Evolutionary conservation across 1,140 invertebrate species (phyloP), one percentile per base, ranked within the genome.

Genomic region (Caenorhabditis briggsae): DNA sequence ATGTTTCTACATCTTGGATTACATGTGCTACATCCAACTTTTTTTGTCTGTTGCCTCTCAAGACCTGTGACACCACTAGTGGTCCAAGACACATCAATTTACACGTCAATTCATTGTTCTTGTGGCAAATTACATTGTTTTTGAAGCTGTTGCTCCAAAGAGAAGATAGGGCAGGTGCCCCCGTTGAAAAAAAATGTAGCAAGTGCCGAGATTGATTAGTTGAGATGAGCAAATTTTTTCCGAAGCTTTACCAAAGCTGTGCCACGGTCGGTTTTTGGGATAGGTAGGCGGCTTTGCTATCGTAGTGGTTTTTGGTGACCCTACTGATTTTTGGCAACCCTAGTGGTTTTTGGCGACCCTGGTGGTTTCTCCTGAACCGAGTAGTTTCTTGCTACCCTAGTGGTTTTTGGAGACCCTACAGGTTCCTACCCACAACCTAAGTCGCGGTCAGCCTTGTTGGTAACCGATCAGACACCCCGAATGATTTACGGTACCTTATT

Each of bases 61-160:
- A 9, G 20, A 25, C 5, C 11, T 23, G 9, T 33, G 23, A 20
- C n/a, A 11, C n/a, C 46, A 18, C 64, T 43, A 6, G 16, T 46
- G 11, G 9, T 9, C 8, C 33, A 14, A 20, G 8, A 70, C 70
- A 14, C 70, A 78, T 78, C 70, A 78, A 78, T 78, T 78, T 53
- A 43, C 70, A 78, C 43, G 70, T 50, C 70, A 50, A 78, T 23
- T 78, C 12, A 78, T 78, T 50, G 70, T 78, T 78, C 70, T 78
- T 78, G 70, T 78, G 70, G 70, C 70, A 78, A 78, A 53, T 78
- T 78, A 78, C 70, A 78, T 78, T 78, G 70, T 78, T 50, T 78
- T 78, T 78, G 23, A 18, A 78, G 70, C n/a, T 23, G 70, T n/a
- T 61, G 23, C 11, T 25, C 18, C 7, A 61, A 25, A 61, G 46